Percentiles rank a stretch among this genome's conserved stretches.
Evolutionary conservation across 2,113 vertebrate species (phyloP).

Genomic region (Sceloporus tristichus): DNA sequence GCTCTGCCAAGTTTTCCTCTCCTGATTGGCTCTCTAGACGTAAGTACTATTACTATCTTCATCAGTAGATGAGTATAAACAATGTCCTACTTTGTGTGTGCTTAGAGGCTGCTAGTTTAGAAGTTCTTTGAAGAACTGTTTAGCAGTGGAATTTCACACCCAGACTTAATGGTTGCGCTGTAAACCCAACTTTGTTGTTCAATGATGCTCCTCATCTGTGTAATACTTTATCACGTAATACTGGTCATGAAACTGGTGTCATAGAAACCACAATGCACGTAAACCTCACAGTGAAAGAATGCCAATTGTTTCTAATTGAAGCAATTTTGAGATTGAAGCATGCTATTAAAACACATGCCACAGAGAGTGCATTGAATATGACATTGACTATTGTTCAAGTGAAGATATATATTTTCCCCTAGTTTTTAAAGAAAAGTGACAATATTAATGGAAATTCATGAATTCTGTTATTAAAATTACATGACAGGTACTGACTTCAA

Average conservation of each 20-base stretch:
- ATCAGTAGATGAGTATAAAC: constrained; percentile 48
- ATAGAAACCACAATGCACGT: constrained; percentile 2
- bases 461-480: not conserved
- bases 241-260: not conserved
- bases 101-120: constrained; percentile 26
- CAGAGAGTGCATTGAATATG: not conserved
- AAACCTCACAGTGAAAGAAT: constrained; percentile 10
- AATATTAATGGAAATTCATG: not conserved
- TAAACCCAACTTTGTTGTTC: not conserved
- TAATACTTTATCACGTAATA: constrained; percentile 39
- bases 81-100: constrained; percentile 46
- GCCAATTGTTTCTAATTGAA: constrained; percentile 20
- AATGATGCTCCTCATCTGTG: constrained; percentile 16
- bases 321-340: constrained; percentile 16
- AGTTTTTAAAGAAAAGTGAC: constrained; percentile 14
- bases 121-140: constrained; percentile 7
- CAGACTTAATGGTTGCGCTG: not conserved
- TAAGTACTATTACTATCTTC: constrained; percentile 65
- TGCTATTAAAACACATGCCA: not conserved
- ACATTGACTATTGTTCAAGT: accelerated
- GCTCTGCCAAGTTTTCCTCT: constrained; percentile 57
- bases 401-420: not conserved
- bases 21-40: constrained; percentile 58
- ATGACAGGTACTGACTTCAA: not conserved
- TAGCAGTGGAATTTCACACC: not conserved